Conservation (phyloP, 2,888 invertebrate genomes). For the Vannuccia rotundouncinata region DNA sequence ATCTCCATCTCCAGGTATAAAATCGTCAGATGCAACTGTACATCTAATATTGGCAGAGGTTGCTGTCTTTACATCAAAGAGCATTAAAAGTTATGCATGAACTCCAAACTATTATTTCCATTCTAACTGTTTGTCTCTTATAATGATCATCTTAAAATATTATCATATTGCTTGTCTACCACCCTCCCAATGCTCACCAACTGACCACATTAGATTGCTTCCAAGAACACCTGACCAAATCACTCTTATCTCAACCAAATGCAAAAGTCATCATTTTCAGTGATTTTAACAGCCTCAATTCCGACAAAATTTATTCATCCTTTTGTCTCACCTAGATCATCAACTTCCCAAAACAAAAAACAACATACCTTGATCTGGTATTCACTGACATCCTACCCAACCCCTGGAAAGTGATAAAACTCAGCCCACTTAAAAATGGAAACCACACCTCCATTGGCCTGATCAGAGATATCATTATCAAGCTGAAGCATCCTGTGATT, state of each 20-base stretch:
- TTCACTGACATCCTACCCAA: neutral
- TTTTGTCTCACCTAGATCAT: neutral
- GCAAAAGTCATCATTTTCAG: neutral
- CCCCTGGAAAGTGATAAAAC: neutral
- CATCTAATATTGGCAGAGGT: neutral
- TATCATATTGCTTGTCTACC: neutral
- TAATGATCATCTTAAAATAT: neutral
- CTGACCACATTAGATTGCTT: slow-evolving; percentile 1
- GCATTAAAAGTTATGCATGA: neutral
- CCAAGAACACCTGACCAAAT: neutral
- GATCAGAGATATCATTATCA: neutral
- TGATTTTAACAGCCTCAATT: slow-evolving; percentile 4
- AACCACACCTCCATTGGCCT: neutral
- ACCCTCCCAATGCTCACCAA: slow-evolving; percentile 13
- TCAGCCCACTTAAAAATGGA: neutral
- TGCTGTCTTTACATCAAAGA: slow-evolving; percentile 23
- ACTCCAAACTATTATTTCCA: slow-evolving; percentile 1
- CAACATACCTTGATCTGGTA: neutral
- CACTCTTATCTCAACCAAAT: neutral
- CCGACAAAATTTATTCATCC: neutral
- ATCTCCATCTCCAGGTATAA: slow-evolving; percentile 9
- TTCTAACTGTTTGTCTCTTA: neutral
- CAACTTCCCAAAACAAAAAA: neutral
- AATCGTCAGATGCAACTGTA: slow-evolving; percentile 18
- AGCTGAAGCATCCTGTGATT: neutral